These are phyloP conservation scores for Paramacrobiotus metropolitanus DNA, from an alignment of 1,140 invertebrate species.

Conservation along the genomic window DNA sequence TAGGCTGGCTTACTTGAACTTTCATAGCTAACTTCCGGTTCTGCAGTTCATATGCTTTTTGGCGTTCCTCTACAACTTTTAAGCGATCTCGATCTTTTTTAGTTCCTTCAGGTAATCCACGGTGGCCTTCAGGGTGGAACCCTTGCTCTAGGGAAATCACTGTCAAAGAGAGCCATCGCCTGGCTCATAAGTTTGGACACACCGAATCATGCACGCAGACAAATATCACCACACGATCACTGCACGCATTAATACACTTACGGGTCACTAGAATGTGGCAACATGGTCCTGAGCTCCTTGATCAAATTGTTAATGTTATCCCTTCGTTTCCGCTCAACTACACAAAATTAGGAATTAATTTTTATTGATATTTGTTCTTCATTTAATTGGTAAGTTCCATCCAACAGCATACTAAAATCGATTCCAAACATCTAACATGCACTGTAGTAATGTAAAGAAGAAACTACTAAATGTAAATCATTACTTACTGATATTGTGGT, in stretches of 20 bases:
- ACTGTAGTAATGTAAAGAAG: conserved; percentile 4
- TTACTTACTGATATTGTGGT: conserved; percentile 91
- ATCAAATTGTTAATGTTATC: conserved; percentile 98
- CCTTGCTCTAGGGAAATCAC: conserved; percentile 32
- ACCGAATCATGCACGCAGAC: conserved; percentile 8
- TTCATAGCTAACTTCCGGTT: conserved; percentile 53
- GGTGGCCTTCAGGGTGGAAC: conserved; percentile 88
- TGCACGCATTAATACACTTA: too few species aligned
- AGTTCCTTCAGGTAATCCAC: conserved; percentile 84
- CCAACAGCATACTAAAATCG: too few species aligned
- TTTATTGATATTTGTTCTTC: conserved; percentile 5
- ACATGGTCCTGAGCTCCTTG: conserved; percentile 74
- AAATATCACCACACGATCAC: neutral
- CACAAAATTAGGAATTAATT: conserved; percentile 12
- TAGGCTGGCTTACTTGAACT: conserved; percentile 49
- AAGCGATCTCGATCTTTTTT: conserved; percentile 54
- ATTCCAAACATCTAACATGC: too few species aligned
- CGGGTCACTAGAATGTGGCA: conserved; percentile 31
- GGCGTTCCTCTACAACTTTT: conserved; percentile 45
- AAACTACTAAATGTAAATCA: conserved; percentile 7
- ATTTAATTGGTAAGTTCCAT: too few species aligned
- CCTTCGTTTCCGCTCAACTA: conserved; percentile 68
- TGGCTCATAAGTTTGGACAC: neutral
- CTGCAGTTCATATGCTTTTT: conserved; percentile 53
- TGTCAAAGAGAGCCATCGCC: conserved; percentile 14